These are phyloP conservation scores for Bellardia pandia DNA, from an alignment of 2,888 invertebrate genomes.

Conservation along the genomic window DNA sequence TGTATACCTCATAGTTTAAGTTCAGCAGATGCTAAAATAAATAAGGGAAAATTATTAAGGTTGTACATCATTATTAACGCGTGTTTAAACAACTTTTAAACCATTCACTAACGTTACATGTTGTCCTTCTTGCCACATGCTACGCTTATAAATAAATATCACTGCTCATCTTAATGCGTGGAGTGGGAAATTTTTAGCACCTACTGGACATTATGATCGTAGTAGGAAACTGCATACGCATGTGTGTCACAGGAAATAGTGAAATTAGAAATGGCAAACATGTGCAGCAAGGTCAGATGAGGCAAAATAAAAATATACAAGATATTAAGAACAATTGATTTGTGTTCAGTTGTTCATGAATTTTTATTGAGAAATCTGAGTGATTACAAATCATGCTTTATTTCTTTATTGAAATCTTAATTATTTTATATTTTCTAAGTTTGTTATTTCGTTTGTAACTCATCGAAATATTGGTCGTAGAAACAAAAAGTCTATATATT, in stretches of 20 bases:
- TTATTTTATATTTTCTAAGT: no score
- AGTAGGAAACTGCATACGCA: constrained; percentile 12
- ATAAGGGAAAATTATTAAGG: neutral
- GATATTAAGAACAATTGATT: no score
- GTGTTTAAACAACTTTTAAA: neutral
- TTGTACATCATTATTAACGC: neutral
- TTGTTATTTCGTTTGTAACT: no score
- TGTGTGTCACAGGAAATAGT: neutral
- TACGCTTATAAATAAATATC: neutral
- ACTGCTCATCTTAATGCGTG: neutral
- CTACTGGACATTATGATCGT: neutral
- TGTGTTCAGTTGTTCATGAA: no score
- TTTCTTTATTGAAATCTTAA: no score
- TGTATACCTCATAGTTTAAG: neutral
- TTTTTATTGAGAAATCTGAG: no score
- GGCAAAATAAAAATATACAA: no score
- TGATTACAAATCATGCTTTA: no score
- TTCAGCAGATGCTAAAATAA: neutral
- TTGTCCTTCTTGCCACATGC: neutral
- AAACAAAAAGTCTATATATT: no score
- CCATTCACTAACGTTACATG: neutral
- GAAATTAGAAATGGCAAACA: neutral
- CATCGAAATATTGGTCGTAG: no score
- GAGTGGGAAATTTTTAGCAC: constrained; percentile 17
- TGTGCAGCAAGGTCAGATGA: neutral